A percentile compares a stretch with the other conserved stretches of the same genome.
Conservation (phyloP, 2,888 invertebrate genomes). For the Polyommatus iphigenia region DNA sequence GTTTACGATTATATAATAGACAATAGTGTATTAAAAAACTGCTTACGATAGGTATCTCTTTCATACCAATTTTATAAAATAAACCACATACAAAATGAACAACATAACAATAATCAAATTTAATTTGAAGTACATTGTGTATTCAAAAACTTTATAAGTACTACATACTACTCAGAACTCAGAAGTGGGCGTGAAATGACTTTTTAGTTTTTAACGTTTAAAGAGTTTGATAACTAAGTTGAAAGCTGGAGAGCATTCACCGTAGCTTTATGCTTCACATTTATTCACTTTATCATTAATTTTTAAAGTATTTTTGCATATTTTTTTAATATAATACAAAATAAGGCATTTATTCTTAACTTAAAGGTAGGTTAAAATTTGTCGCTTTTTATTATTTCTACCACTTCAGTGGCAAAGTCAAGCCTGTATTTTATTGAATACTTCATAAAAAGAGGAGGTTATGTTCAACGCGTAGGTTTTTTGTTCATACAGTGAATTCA, state of each 20-base stretch:
- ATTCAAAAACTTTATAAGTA: no score
- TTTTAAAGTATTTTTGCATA: neutral
- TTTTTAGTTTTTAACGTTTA: constrained; percentile 15
- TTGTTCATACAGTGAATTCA: neutral
- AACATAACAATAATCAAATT: no score
- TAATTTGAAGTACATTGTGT: no score
- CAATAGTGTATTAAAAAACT: no score
- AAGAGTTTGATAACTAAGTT: constrained; percentile 22
- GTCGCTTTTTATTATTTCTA: neutral
- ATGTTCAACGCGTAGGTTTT: neutral
- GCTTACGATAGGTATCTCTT: no score
- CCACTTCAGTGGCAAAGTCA: neutral
- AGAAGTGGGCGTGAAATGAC: neutral
- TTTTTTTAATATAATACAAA: no score
- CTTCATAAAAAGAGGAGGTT: neutral
- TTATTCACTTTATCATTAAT: neutral
- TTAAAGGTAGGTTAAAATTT: neutral
- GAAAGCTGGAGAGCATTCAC: neutral
- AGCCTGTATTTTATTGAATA: neutral
- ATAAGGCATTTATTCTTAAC: neutral
- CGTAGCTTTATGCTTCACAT: neutral
- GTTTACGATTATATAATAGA: no score
- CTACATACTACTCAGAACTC: no score
- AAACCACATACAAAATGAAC: no score
- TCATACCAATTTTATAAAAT: no score